A percentile compares a stretch with the other conserved stretches of the same genome.
Evolutionary conservation across 2,888 invertebrate genomes (phyloP).

Genomic region (Stenoptilia bipunctidactyla): DNA sequence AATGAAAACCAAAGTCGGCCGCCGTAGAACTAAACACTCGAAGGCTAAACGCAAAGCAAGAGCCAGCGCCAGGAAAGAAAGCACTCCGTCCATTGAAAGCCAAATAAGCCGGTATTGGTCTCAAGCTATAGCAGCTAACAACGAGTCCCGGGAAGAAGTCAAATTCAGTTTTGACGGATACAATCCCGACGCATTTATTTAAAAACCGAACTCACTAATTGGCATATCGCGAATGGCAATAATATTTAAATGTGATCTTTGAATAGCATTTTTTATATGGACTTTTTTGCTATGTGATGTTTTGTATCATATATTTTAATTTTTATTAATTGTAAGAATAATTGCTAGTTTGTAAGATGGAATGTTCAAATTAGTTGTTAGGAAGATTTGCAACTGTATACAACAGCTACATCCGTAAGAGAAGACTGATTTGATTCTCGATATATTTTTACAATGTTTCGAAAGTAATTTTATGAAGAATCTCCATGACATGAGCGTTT

Average conservation of each 20-base stretch:
- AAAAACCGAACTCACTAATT: too few species aligned
- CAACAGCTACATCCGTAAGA: slow-evolving; percentile 14
- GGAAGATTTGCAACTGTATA: neutral
- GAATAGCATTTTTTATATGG: too few species aligned
- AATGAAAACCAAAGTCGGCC: slow-evolving; percentile 79
- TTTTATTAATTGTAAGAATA: slow-evolving; percentile 4
- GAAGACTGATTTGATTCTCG: slow-evolving; percentile 7
- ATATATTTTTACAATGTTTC: neutral
- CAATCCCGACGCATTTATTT: too few species aligned
- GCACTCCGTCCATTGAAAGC: slow-evolving; percentile 86
- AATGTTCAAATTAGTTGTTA: slow-evolving; percentile 31
- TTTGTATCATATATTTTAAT: too few species aligned
- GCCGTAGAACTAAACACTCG: slow-evolving; percentile 57
- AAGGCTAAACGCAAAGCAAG: slow-evolving; percentile 54
- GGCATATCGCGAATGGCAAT: neutral
- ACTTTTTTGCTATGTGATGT: too few species aligned
- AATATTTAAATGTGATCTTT: slow-evolving; percentile 2
- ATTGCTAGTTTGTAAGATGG: slow-evolving; percentile 13
- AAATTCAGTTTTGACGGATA: slow-evolving; percentile 51
- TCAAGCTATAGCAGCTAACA: slow-evolving; percentile 71
- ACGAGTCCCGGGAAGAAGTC: slow-evolving; percentile 65
- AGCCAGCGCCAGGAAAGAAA: slow-evolving; percentile 68
- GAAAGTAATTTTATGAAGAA: neutral
- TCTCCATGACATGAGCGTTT: neutral
- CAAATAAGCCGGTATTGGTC: slow-evolving; percentile 79